Evolutionary conservation across 2,797 vertebrate genomes (phyloP).

Genomic region (Dicrostonyx torquatus): DNA sequence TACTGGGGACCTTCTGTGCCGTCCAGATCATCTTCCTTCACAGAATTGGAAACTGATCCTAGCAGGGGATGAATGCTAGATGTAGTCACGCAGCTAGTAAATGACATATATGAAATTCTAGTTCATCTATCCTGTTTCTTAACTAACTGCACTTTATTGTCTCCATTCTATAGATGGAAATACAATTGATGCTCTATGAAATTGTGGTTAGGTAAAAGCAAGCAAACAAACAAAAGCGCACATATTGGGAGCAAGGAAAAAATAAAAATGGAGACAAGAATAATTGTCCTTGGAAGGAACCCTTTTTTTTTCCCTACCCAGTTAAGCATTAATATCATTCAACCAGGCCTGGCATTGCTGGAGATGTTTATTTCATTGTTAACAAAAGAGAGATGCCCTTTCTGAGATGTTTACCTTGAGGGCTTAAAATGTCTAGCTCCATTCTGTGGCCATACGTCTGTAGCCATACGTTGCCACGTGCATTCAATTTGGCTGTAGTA

Average conservation of each 20-base stretch:
- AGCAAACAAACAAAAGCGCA: neutral
- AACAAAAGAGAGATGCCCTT: slow-evolving; percentile 63
- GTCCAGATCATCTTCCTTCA: slow-evolving; percentile 23
- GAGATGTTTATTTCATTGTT: slow-evolving; percentile 66
- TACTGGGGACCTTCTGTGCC: neutral
- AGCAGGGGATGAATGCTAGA: neutral
- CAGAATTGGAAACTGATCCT: slow-evolving; percentile 13
- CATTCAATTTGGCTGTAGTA: slow-evolving; percentile 69
- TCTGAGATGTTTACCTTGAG: slow-evolving; percentile 64
- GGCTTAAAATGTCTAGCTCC: slow-evolving; percentile 59
- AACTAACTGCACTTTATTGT: neutral
- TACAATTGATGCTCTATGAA: slow-evolving; percentile 23
- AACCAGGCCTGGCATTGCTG: slow-evolving; percentile 41
- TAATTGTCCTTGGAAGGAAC: slow-evolving; percentile 12
- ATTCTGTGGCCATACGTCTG: slow-evolving; percentile 6
- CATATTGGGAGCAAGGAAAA: slow-evolving; percentile 18
- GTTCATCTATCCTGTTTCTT: neutral
- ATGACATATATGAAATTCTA: slow-evolving; percentile 46
- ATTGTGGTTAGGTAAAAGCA: neutral
- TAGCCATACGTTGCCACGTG: slow-evolving; percentile 58
- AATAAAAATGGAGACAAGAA: slow-evolving; percentile 53
- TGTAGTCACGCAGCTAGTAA: slow-evolving; percentile 21
- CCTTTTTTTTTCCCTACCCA: slow-evolving; percentile 35
- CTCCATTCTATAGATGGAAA: neutral
- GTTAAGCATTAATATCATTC: slow-evolving; percentile 59